Evolutionary conservation across 1,140 invertebrate genomes (phyloP), one percentile per base, ranked within the genome.

Genomic region (Cotesia glomerata): DNA sequence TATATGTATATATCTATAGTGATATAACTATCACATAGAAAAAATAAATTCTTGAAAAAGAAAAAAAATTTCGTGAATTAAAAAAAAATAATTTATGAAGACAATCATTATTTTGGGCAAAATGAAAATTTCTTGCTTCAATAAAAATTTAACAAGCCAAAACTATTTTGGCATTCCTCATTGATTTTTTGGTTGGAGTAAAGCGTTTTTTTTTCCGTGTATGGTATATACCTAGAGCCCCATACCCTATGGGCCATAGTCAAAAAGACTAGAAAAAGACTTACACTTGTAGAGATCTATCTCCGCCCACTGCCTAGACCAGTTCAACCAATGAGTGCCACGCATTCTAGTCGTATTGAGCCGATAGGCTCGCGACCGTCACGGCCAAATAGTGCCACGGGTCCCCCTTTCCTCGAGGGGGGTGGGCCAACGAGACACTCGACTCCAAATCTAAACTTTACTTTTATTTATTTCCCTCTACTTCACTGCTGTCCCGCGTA

Each of bases 291-390:
- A 82, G 80, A 79, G 74, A 77, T 75, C 82, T 84, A 85, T 86
- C 82, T 78, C 83, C 85, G 85, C 85, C 84, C 80, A 85, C 80
- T 76, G 74, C 77, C 79, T 84, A 84, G 80, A 81, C 76, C 74
- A 80, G 74, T 74, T 76, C 78, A 74, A 77, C 84, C 85, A 86
- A 85, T 86, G 82, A 82, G 82, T 80, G 83, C 75, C 77, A 81
- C 76, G 79, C 78, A 71, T 74, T 78, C 74, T 81, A 80, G 70
- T 79, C 76, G 76, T 73, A 77, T 72, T 73, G 75, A 79, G 78
- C 74, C 76, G 77, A 75, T 80, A 83, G 82, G 80, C 77, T 75
- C 74, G 56, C 71, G 69, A 63, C 32, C 63, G 56, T 74, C 69
- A 69, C 67, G 52, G 51, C 49, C 13, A 4, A 69, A 49, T 56